Base-by-base conservation (phyloP, 2,888 invertebrate species). In the Antitype chi region DNA sequence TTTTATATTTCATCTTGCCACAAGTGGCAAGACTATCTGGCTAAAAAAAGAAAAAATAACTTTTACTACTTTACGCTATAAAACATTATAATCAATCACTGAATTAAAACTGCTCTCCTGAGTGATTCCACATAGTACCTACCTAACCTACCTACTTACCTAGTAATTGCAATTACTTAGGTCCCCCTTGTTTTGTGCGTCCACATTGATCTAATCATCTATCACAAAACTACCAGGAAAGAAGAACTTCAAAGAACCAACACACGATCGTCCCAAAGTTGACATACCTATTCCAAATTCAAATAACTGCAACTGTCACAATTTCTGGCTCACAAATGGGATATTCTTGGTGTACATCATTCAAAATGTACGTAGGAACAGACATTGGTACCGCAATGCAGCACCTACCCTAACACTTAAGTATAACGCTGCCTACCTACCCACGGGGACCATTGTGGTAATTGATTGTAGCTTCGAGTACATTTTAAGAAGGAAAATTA, bases 341-440 rank as follows among this genome's bases (percentile, higher is more conserved):
- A 81, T 73, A 74, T 88, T 87, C 87, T 88, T 74, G 78, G 75
- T 87, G 86, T 88, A 90, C 88, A 90, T 91, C 89, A 92, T 91
- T 92, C 90, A 92, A 88, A 90, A 84, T 87, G 81, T 88, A 87
- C 82, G 81, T 78, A 80, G 80, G 57, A 57, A 75, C 59, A 84
- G 70, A 73, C 57, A 68, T 38, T 47, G 66, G 47, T 81, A 80
- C 90, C 90, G 92, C 92, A 92, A 77, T 92, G 92, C 92, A 92
- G 90, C 86, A 85, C 76, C 81, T 79, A 73, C 70, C 66, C 53
- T 68, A 17, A 59, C 74, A 76, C 80, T 72, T 80, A 57, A 66
- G 32, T 67, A 53, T 25, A 62, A 53, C 52, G 20, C 74, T 85
- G 78, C 78, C 25, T 62, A 78, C 78, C 25, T 62, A 78, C 82